phyloP scores from a whole-genome alignment of 2,888 invertebrate species.

The Conomelus anceps region DNA sequence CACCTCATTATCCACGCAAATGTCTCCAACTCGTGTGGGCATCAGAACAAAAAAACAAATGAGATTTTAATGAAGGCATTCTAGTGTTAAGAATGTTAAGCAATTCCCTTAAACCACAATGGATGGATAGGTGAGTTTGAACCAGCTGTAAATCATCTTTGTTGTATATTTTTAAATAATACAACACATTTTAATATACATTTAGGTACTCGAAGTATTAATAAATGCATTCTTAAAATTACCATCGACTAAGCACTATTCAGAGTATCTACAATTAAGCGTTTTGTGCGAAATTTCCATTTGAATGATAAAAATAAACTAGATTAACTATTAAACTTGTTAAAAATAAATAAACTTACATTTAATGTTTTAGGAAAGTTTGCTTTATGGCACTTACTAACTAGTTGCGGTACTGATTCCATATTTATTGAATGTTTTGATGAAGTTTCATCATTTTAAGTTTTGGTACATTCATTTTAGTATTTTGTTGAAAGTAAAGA shows the following conservation, averaged over 20 bases:
- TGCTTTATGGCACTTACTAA: background rate
- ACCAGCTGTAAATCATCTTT: too few relatives aligned
- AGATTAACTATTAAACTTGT: background rate
- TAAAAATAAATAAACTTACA: background rate
- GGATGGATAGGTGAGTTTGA: too few relatives aligned
- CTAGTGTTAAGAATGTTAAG: too few relatives aligned
- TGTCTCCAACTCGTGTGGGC: too few relatives aligned
- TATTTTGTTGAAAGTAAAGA: background rate
- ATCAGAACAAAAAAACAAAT: too few relatives aligned
- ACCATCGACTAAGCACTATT: background rate
- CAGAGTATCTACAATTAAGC: background rate
- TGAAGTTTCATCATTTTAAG: background rate
- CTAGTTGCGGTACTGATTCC: background rate
- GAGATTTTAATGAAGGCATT: too few relatives aligned
- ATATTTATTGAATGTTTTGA: background rate
- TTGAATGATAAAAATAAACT: background rate
- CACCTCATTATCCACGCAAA: too few relatives aligned
- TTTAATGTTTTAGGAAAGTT: background rate
- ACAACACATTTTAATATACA: background rate
- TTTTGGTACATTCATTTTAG: background rate
- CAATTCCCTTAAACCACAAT: too few relatives aligned
- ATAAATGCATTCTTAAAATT: background rate
- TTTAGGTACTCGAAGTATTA: background rate
- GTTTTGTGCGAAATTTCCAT: background rate
- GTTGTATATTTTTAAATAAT: too few relatives aligned